Evolutionary conservation across 2,888 invertebrate genomes (phyloP).

Genomic region (Eristalinus aeneus): DNA sequence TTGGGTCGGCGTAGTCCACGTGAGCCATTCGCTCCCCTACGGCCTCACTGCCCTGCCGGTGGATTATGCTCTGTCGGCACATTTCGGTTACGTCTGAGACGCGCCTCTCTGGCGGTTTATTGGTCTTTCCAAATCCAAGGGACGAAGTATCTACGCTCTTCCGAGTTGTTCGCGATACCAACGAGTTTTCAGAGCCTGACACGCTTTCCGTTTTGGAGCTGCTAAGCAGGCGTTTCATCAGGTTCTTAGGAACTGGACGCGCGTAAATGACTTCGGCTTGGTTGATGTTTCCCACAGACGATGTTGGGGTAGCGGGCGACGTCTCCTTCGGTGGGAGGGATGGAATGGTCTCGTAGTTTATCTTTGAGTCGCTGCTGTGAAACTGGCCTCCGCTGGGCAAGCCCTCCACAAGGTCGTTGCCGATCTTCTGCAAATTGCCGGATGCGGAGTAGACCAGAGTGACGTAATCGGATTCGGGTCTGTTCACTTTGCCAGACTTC

Average conservation of each 20-base stretch:
- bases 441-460: constrained; percentile 78
- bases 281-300: constrained; percentile 61
- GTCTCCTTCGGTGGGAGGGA: constrained; percentile 22
- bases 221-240: constrained; percentile 76
- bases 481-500: constrained; percentile 72
- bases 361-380: constrained; percentile 73
- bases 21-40: constrained; percentile 94
- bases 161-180: constrained; percentile 75
- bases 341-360: constrained; percentile 72
- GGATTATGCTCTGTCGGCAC: constrained; percentile 81
- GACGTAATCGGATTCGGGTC: constrained; percentile 80
- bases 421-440: constrained; percentile 77
- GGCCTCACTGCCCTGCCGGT: constrained; percentile 90
- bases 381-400: constrained; percentile 56
- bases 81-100: constrained; percentile 79
- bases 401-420: constrained; percentile 73
- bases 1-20: constrained; percentile 92
- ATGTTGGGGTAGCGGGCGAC: constrained; percentile 22
- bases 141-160: constrained; percentile 76
- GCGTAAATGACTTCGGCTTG: constrained; percentile 72
- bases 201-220: constrained; percentile 73
- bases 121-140: constrained; percentile 75
- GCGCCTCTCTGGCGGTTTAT: constrained; percentile 77
- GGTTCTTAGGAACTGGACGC: constrained; percentile 76
- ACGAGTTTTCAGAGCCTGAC: constrained; percentile 76